Conservation (phyloP, 64 coral and sea anemone species). For the Montipora capricornis region DNA sequence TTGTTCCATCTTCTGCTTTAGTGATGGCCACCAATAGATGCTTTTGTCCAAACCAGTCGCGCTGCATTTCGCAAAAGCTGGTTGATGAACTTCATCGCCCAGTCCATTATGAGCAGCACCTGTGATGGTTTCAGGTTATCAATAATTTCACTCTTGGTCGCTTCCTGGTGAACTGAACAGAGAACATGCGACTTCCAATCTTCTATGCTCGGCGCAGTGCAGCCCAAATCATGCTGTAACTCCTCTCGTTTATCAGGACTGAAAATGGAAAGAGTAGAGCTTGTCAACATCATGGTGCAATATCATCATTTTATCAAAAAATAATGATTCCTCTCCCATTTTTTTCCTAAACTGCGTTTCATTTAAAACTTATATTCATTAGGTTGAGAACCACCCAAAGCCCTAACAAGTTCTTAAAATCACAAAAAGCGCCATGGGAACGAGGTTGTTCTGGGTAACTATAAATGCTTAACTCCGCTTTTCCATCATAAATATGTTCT, state of each 20-base stretch:
- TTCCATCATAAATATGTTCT: slow-evolving; percentile 10
- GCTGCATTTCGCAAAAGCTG: too few relatives aligned
- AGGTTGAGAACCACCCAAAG: slow-evolving; percentile 14
- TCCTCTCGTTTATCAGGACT: slow-evolving; percentile 17
- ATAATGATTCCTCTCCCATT: not conserved
- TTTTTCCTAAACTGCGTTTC: not conserved
- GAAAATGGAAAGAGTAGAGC: slow-evolving; percentile 3
- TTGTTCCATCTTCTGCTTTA: too few relatives aligned
- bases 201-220: not conserved
- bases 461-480: slow-evolving; percentile 10
- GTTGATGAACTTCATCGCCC: too few relatives aligned
- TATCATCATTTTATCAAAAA: slow-evolving; percentile 12
- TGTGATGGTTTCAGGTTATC: too few relatives aligned
- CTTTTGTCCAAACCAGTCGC: too few relatives aligned
- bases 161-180: too few relatives aligned
- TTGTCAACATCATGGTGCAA: not conserved
- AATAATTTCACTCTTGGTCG: too few relatives aligned
- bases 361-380: not conserved
- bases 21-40: too few relatives aligned
- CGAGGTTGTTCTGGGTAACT: not conserved
- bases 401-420: not conserved
- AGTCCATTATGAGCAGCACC: too few relatives aligned
- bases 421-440: not conserved
- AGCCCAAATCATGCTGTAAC: not conserved
- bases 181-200: not conserved